Percentiles rank a stretch among this genome's conserved stretches.
Conservation (phyloP, 2,113 vertebrate genomes). For the Mystacornis crossleyi region DNA sequence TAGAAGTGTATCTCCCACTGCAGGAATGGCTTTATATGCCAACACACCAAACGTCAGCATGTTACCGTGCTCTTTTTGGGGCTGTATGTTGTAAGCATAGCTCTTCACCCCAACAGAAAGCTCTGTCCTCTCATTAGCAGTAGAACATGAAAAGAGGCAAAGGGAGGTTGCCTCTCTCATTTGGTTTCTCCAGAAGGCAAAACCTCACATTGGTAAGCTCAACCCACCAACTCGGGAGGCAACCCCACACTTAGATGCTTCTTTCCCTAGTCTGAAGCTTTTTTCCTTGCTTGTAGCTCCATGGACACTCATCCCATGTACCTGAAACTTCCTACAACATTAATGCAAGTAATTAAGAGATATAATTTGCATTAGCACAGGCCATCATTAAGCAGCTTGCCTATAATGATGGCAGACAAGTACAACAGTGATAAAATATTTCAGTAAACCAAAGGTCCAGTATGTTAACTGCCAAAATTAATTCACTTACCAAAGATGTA, state of each 20-base stretch:
- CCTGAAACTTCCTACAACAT: neutral
- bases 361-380: neutral
- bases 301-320: neutral
- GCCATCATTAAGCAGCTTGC: neutral
- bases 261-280: neutral
- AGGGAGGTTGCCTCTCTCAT: neutral
- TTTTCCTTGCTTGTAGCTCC: neutral
- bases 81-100: neutral
- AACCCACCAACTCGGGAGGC: neutral
- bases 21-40: neutral
- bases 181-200: neutral
- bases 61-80: neutral
- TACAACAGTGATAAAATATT: neutral
- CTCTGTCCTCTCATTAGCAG: neutral
- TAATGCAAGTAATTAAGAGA: neutral
- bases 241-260: neutral
- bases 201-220: neutral
- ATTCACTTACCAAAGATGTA: neutral
- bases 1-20: neutral
- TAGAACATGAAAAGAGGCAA: neutral
- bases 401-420: neutral
- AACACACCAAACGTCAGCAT: neutral
- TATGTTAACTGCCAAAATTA: neutral
- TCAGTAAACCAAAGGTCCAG: neutral
- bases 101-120: neutral